Evolutionary conservation across 2,888 invertebrate genomes (phyloP).

Genomic region (Cheilosia grossa): DNA sequence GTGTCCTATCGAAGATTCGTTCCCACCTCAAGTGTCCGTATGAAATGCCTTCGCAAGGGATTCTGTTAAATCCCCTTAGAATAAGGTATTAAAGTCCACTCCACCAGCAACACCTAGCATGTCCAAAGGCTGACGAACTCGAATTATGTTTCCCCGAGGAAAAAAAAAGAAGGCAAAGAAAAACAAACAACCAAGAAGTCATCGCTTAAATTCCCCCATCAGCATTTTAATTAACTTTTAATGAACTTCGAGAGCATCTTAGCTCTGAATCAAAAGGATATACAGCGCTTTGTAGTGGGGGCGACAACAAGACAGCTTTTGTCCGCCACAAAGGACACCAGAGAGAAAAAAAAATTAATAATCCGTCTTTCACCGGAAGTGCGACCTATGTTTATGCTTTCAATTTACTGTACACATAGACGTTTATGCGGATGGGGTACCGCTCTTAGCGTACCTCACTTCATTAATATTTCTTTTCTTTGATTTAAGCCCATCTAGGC

Average conservation of each 20-base stretch:
- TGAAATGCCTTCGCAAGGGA: neutral
- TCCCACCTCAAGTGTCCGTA: neutral
- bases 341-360: neutral
- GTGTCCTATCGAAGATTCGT: neutral
- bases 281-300: neutral
- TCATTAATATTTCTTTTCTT: neutral
- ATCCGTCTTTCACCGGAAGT: slow-evolving; percentile 10
- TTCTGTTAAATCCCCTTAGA: neutral
- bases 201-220: slow-evolving; percentile 43
- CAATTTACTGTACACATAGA: neutral
- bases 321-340: slow-evolving; percentile 13
- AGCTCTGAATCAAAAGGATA: neutral
- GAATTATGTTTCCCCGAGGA: slow-evolving; percentile 5
- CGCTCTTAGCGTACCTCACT: neutral
- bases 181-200: slow-evolving; percentile 26
- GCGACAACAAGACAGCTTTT: slow-evolving; percentile 13
- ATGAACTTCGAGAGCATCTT: slow-evolving; percentile 42
- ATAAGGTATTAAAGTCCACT: slow-evolving; percentile 5
- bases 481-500: neutral
- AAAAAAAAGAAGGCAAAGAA: neutral
- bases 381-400: slow-evolving; percentile 7
- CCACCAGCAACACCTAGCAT: neutral
- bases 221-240: slow-evolving; percentile 62
- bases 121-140: neutral
- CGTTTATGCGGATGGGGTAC: neutral